phyloP scores from a whole-genome alignment of 1,140 invertebrate genomes.

The Diabrotica undecimpunctata region DNA sequence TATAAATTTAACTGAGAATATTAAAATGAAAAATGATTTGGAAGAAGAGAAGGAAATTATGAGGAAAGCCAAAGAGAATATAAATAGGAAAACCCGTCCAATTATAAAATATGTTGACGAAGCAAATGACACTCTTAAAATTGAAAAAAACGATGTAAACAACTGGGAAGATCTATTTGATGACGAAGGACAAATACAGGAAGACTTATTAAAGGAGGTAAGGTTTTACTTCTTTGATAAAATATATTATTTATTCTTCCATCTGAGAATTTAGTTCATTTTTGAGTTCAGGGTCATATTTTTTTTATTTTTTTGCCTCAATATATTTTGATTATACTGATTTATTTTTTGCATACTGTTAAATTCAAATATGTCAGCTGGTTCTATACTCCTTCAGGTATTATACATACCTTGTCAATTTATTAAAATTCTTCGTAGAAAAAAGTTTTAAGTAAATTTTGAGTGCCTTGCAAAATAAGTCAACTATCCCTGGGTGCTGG shows the following conservation, averaged over 20 bases:
- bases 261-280: neutral
- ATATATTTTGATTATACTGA: too few relatives aligned
- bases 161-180: slow-evolving; percentile 44
- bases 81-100: slow-evolving; percentile 39
- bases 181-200: slow-evolving; percentile 37
- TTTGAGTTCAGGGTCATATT: neutral
- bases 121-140: slow-evolving; percentile 33
- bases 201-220: slow-evolving; percentile 37
- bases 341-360: too few relatives aligned
- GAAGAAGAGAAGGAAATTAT: slow-evolving; percentile 43
- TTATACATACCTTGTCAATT: too few relatives aligned
- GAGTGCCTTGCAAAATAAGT: too few relatives aligned
- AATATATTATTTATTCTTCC: slow-evolving; percentile 3
- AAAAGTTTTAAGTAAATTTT: too few relatives aligned
- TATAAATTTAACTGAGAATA: slow-evolving; percentile 8
- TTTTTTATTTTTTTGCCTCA: too few relatives aligned
- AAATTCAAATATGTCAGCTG: too few relatives aligned
- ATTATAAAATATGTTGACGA: slow-evolving; percentile 42
- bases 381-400: too few relatives aligned
- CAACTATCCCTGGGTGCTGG: too few relatives aligned
- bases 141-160: slow-evolving; percentile 35
- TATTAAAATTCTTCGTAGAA: too few relatives aligned
- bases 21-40: slow-evolving; percentile 21
- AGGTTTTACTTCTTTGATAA: slow-evolving; percentile 4
- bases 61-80: slow-evolving; percentile 40